phyloP scores from a whole-genome alignment of 1,140 invertebrate species.

The Platyscapa corneri region DNA sequence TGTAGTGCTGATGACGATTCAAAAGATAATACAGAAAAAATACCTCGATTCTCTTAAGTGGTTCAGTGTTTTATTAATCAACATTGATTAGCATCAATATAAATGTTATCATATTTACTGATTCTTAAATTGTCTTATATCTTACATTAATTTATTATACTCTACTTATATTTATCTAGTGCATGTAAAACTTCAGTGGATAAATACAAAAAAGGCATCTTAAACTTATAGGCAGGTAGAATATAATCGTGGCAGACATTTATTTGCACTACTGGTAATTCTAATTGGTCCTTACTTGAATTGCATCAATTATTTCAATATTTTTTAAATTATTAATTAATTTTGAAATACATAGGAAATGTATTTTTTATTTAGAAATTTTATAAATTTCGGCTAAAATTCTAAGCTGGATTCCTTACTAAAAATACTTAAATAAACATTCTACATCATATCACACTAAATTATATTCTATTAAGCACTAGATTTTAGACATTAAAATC shows the following conservation, averaged over 20 bases:
- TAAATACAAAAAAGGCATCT: background rate
- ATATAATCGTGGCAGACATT: background rate
- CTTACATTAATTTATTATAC: background rate
- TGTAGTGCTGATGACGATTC: background rate
- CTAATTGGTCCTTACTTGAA: background rate
- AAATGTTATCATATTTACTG: slow-evolving; percentile 12
- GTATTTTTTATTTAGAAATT: too few relatives aligned
- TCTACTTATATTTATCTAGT: background rate
- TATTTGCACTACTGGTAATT: background rate
- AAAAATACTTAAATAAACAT: too few relatives aligned
- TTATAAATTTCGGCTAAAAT: too few relatives aligned
- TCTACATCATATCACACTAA: too few relatives aligned
- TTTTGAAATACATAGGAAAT: too few relatives aligned
- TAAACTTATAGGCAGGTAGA: background rate
- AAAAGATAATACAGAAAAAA: background rate
- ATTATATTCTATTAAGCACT: too few relatives aligned
- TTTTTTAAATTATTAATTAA: background rate
- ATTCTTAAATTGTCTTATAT: slow-evolving; percentile 4
- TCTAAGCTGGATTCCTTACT: too few relatives aligned
- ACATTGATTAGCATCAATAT: background rate
- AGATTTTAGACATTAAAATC: too few relatives aligned
- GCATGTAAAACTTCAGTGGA: background rate
- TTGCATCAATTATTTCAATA: background rate
- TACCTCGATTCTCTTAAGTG: background rate
- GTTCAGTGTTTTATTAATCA: background rate